Base-by-base conservation (phyloP, 2,888 invertebrate species). In the Andrena flavipes region DNA sequence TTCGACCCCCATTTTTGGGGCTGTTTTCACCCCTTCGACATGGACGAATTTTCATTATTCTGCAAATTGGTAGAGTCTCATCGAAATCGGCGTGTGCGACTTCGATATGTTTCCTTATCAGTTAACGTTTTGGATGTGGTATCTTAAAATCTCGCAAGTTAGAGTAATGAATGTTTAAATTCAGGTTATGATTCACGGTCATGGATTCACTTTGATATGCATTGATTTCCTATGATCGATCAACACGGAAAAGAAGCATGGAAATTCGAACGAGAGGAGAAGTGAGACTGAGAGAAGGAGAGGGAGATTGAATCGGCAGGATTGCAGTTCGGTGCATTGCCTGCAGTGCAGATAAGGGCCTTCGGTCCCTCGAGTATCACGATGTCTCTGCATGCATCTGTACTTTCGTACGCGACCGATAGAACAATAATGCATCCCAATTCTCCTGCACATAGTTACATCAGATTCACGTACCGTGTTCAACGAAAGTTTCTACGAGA, bases 301-400 rank as follows among this genome's bases (percentile, higher is more conserved):
- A 16, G 60, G 54, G 79, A 71, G 33, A 20, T 62, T 62, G 70
- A 86, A 80, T 84, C 67, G 79, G 71, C 69, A 35, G 76, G 74
- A 82, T 83, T 86, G 82, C 82, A 80, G 73, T 64, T 67, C 65
- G 69, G 67, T 77, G 81, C 81, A 76, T 72, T 56, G 80, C 81
- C 88, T 86, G 87, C 84, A 89, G 84, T 89, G 89, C 90, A 86
- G 89, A 88, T 88, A 88, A 84, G 84, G 78, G 54, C 65, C 72
- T 73, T 63, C 59, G 54, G 74, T 82, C 88, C 76, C 80, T 51
- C 29, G 83, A 81, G 26, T 33, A 70, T 23, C 30, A 51, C 49
- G 16, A 23, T 59, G 74, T 71, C 48, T 67, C 70, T 56, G 30
- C 20, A 65, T 68, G 48, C 33, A 82, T 42, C 29, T 16, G 74